A percentile compares a stretch with the other conserved stretches of the same genome.
These are phyloP conservation scores for Coregonus ussuriensis DNA, from an alignment of 2,797 vertebrate species.

Conservation along the genomic window DNA sequence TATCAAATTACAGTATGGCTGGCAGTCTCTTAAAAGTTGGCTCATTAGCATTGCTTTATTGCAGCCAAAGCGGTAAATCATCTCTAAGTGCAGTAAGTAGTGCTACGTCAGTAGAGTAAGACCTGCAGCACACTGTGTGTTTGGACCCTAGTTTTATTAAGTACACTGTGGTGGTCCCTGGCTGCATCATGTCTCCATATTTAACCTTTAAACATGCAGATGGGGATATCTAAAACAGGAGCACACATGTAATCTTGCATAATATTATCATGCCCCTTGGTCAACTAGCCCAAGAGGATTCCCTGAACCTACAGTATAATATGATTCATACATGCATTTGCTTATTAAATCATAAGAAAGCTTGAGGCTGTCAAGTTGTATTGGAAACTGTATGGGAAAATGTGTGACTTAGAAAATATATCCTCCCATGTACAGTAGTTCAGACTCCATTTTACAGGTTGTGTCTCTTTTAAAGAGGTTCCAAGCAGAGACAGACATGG, in stretches of 20 bases:
- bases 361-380: not conserved
- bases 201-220: conserved; percentile 4
- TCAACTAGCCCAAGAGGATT: not conserved
- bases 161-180: not conserved
- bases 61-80: not conserved
- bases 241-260: not conserved
- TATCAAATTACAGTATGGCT: not conserved
- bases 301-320: not conserved
- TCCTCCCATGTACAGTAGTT: too few species aligned
- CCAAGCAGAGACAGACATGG: not conserved
- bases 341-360: too few species aligned
- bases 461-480: not conserved
- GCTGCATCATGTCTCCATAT: conserved; percentile 28
- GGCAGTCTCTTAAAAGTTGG: not conserved
- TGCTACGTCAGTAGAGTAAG: not conserved
- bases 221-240: conserved; percentile 23
- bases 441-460: not conserved
- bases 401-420: too few species aligned
- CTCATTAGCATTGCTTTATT: not conserved
- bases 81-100: not conserved
- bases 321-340: not conserved
- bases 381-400: not conserved
- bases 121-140: not conserved
- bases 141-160: not conserved
- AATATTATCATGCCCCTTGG: not conserved